Base-by-base conservation (phyloP, 2,797 vertebrate genomes). In the Avahi laniger region DNA sequence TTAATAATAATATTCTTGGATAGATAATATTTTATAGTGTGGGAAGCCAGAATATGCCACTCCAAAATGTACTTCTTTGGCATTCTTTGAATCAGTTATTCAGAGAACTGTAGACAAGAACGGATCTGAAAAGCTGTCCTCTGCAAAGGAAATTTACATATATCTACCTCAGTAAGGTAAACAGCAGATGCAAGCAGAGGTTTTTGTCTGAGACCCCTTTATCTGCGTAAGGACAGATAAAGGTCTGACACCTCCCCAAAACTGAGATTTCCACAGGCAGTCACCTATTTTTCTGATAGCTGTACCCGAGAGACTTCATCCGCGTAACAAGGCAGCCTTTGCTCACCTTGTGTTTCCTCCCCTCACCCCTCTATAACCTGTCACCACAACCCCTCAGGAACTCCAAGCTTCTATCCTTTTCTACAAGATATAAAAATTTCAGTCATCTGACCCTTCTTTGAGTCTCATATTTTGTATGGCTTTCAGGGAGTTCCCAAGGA, bases 1-100 rank as follows among this genome's bases (percentile, higher is more conserved):
- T 61, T 73, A 3, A 70, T 81, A 81, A 41, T 48, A 87, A 87
- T 69, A 92, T 50, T 65, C 35, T 90, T 78, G 11, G 41, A 57
- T 89, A 89, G 41, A 84, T 86, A 89, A 88, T 41, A 78, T 20
- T 89, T 87, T 79, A 33, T 79, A 73, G 22, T 52, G 26, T 91
- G 33, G 69, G 75, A 35, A 20, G 12, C 48, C 48, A n/a, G 33
- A 35, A 52, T 24, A 52, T 35, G 48, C 48, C 33, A 52, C 48
- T n/a, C 48, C 33, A 35, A 22, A 52, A 78, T 52, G 33, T 78
- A 78, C 33, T 78, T 26, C 11, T 52, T 52, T 35, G 75, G 75
- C 75, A 78, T n/a, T 24, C 52, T 22, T n/a, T 48, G 10, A 76
- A 33, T 35, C n/a, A 12, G 11, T 35, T 52, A 78, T 52, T 35